phyloP scores from a whole-genome alignment of 2,888 invertebrate genomes.

The Pammene fasciana region DNA sequence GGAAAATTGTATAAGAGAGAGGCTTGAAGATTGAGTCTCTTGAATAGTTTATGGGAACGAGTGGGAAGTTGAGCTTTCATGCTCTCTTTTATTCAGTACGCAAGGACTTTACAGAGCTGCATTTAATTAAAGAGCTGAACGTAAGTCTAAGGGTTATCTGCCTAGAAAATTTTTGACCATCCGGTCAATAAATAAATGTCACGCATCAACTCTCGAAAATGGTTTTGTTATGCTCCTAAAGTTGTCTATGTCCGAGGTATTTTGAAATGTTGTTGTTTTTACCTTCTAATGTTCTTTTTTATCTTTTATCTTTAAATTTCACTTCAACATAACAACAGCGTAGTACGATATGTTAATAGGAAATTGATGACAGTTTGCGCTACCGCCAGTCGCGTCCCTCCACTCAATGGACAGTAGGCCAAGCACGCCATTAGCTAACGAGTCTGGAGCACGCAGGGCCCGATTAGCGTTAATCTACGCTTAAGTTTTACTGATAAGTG shows the following conservation, averaged over 20 bases:
- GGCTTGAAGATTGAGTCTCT: not conserved
- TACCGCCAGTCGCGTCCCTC: not conserved
- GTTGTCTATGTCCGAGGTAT: too few relatives aligned
- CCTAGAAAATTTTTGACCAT: not conserved
- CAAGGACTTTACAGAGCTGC: not conserved
- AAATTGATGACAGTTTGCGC: not conserved
- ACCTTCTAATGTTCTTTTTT: too few relatives aligned
- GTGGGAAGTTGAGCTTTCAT: not conserved
- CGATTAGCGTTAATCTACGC: constrained; percentile 51
- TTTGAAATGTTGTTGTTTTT: too few relatives aligned
- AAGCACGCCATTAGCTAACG: constrained; percentile 28
- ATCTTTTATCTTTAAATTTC: too few relatives aligned
- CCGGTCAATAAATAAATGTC: too few relatives aligned
- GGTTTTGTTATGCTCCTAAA: too few relatives aligned
- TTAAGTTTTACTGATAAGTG: constrained; percentile 30
- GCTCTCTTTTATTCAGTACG: not conserved
- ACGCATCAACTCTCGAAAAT: too few relatives aligned
- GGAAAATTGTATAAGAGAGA: not conserved
- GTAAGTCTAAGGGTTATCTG: not conserved
- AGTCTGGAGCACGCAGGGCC: constrained; percentile 46
- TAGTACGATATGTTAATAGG: not conserved
- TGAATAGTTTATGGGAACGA: not conserved
- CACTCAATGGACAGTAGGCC: constrained; percentile 10
- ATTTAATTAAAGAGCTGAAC: not conserved
- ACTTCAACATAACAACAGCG: not conserved